These are phyloP conservation scores for Zaprionus kolodkinae DNA, from an alignment of 1,140 invertebrate genomes.

Conservation along the genomic window DNA sequence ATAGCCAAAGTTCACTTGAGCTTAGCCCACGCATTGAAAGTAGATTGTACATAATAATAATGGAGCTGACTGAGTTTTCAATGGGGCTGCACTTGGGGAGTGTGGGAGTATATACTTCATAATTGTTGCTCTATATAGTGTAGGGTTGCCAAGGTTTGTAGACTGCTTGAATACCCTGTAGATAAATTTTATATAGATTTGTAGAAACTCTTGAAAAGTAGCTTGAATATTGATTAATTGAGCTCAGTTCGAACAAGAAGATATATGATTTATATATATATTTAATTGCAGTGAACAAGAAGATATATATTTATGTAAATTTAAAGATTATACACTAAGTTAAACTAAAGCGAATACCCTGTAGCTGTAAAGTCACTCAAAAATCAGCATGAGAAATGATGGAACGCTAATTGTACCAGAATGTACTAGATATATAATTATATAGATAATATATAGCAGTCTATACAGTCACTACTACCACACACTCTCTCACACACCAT, in stretches of 20 bases:
- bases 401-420: too few species aligned
- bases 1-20: conserved; percentile 18
- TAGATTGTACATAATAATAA: conserved; percentile 5
- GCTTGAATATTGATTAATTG: background rate
- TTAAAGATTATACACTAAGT: too few species aligned
- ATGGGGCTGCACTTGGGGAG: conserved; percentile 1
- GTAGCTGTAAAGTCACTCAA: too few species aligned
- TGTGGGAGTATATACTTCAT: background rate
- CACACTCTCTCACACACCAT: background rate
- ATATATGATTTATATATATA: background rate
- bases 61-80: too few species aligned
- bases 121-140: conserved; percentile 2
- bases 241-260: background rate
- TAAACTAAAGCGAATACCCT: too few species aligned
- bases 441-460: too few species aligned
- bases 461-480: background rate
- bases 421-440: too few species aligned
- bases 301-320: background rate
- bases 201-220: background rate
- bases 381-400: too few species aligned
- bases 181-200: background rate
- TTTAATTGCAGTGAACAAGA: background rate
- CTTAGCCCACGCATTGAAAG: conserved; percentile 15
- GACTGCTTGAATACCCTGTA: background rate
- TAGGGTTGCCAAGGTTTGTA: background rate